Evolutionary conservation across 1,140 invertebrate genomes (phyloP).

Genomic region (Tetragonula clypearis): DNA sequence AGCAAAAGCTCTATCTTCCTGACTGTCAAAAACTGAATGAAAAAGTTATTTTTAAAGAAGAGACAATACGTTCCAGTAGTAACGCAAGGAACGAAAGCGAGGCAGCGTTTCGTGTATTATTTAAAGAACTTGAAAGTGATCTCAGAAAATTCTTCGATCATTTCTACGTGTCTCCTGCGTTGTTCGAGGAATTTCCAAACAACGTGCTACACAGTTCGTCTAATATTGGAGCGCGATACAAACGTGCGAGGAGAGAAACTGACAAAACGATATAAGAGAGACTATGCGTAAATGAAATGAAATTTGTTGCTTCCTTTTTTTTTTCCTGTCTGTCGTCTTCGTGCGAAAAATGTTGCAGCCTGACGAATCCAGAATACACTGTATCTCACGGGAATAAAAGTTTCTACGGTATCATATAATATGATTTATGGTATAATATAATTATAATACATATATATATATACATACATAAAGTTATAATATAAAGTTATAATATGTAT

Average conservation of each 20-base stretch:
- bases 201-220: not conserved
- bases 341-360: not conserved
- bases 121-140: not conserved
- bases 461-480: too few species aligned
- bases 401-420: not conserved
- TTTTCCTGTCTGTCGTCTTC: not conserved
- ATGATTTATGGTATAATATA: too few species aligned
- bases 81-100: accelerated
- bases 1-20: not conserved
- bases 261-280: not conserved
- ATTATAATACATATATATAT: too few species aligned
- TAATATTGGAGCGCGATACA: not conserved
- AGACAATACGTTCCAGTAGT: too few species aligned
- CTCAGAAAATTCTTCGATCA: not conserved
- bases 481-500: too few species aligned
- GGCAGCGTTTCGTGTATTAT: not conserved
- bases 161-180: not conserved
- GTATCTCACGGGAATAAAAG: not conserved
- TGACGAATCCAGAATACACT: not conserved
- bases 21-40: not conserved
- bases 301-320: not conserved
- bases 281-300: not conserved
- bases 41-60: too few species aligned
- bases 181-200: not conserved
- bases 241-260: not conserved